Base-by-base conservation (phyloP, 2,113 vertebrate genomes). In the Danio rerio region DNA sequence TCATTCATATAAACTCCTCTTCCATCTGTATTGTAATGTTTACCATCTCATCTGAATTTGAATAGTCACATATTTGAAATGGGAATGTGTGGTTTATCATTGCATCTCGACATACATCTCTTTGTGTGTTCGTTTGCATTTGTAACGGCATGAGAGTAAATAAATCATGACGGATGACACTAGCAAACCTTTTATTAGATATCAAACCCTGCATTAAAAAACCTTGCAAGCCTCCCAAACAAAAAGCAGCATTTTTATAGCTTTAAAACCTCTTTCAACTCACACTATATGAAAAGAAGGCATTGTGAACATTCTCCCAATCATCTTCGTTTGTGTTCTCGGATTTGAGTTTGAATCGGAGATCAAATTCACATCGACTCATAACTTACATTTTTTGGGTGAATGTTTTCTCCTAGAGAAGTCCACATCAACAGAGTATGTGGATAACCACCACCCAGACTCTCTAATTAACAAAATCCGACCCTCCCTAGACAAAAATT, bases 401-500 rank as follows among this genome's bases (percentile, higher is more conserved):
- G 40, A 59, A 20, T 11, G 12, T 20, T 9, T 18, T 18, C n/a
- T 59, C 20, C 13, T 47, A 58, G 72, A 31, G 42, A 59, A 43
- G 9, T 68, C 43, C 47, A 47, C n/a, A 68, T 18, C 43, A 68
- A n/a, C 43, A 73, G 52, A 8, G 40, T 10, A 59, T 76, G 56
- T 20, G 73, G 6, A 76, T 45, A 47, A 74, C 71, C 21, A 15
- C 55, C 73, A 9, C n/a, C n/a, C 73, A 47, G 55, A 21, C 40
- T 59, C 40, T 40, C 18, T 18, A 20, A 53, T 74, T 81, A 21
- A 66, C 47, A 81, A 9, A 65, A 55, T 18, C 5, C 9, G 16
- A 20, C 50, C 31, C 52, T 75, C 53, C 59, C 49, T 66, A 75
- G 66, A 75, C 61, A 75, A 66, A 40, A 52, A 53, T 20, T 55